These are phyloP conservation scores for Microcebus tavaratra DNA, from an alignment of 2,113 vertebrate species.

Conservation along the genomic window DNA sequence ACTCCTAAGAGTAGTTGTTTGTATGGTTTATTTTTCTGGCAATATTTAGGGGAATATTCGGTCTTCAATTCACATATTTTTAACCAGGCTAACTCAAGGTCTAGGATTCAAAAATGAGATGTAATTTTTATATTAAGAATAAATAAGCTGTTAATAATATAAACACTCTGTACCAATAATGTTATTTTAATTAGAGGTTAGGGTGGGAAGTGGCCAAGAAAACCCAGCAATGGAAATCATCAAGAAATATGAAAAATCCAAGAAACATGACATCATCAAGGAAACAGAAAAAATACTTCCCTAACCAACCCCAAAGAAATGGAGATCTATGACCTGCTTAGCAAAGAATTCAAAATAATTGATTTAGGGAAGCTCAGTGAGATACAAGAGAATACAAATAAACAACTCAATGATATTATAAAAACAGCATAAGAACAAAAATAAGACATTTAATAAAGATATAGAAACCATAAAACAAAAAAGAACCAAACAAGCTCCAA, in stretches of 20 bases:
- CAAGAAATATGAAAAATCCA: background rate
- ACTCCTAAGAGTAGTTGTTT: background rate
- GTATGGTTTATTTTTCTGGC: background rate
- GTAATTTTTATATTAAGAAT: background rate
- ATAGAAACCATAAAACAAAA: background rate
- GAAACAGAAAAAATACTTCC: background rate
- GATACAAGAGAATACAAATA: background rate
- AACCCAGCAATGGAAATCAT: background rate
- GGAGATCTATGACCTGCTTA: background rate
- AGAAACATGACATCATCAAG: background rate
- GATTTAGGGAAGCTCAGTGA: background rate
- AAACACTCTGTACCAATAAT: background rate
- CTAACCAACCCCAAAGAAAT: background rate
- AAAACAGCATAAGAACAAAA: background rate
- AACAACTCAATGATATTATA: background rate
- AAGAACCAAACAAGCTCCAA: background rate
- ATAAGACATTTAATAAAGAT: background rate
- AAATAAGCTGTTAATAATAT: background rate
- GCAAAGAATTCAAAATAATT: background rate
- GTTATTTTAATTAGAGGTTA: background rate
- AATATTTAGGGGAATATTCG: background rate
- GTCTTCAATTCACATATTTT: background rate
- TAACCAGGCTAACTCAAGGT: background rate
- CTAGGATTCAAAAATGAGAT: background rate
- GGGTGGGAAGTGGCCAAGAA: background rate